A percentile compares a stretch with the other conserved stretches of the same genome.
Conservation (phyloP, 2,888 invertebrate genomes). For the Pammene aurita region DNA sequence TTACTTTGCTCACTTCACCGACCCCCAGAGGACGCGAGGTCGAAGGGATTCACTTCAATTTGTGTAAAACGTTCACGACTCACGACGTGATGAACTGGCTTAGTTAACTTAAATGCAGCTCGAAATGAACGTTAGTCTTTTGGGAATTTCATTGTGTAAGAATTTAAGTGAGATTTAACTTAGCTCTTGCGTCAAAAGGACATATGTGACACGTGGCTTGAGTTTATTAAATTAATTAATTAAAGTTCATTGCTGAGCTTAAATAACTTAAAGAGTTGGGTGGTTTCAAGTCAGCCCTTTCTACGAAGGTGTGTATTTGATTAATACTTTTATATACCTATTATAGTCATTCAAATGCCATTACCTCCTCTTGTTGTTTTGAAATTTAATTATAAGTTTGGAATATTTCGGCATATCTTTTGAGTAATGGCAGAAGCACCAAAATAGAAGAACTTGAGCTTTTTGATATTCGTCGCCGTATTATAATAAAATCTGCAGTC, state of each 20-base stretch:
- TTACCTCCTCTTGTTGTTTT: too few relatives aligned
- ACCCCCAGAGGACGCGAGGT: constrained; percentile 16
- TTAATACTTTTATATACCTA: too few relatives aligned
- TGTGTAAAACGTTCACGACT: constrained; percentile 23
- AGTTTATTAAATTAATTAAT: neutral
- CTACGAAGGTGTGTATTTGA: too few relatives aligned
- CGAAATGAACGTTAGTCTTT: constrained; percentile 14
- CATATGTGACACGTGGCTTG: neutral
- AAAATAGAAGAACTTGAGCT: too few relatives aligned
- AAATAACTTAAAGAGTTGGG: neutral
- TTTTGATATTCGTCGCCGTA: too few relatives aligned
- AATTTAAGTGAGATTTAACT: constrained; percentile 11
- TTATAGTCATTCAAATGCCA: too few relatives aligned
- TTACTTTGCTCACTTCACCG: constrained; percentile 6
- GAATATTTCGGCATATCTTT: too few relatives aligned
- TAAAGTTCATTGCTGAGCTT: neutral
- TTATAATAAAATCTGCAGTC: too few relatives aligned
- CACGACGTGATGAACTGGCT: constrained; percentile 20
- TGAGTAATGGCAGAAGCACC: too few relatives aligned
- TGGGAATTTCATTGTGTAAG: constrained; percentile 19
- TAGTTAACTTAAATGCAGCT: constrained; percentile 14
- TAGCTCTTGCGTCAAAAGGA: neutral
- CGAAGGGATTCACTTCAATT: constrained; percentile 29
- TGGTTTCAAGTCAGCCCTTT: too few relatives aligned
- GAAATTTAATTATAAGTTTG: too few relatives aligned